Conservation (phyloP, 2,113 vertebrate species). For the Xyliphius kryptos region DNA sequence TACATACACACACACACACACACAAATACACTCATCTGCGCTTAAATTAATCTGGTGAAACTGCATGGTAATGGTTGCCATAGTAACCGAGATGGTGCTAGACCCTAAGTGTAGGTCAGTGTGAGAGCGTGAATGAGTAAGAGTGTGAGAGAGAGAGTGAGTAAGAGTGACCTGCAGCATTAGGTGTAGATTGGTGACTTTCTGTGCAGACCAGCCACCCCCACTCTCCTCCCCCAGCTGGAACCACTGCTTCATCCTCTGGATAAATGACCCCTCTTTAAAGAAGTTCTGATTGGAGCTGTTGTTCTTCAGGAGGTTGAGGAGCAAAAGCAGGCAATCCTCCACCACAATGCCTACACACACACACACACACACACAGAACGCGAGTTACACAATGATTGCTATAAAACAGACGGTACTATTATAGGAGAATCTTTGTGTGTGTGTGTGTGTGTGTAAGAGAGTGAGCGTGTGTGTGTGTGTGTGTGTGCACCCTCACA, state of each 20-base stretch:
- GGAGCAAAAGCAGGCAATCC: constrained; percentile 88
- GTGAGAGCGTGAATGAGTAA: too few relatives aligned
- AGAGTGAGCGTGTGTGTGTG: neutral
- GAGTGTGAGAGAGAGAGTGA: too few relatives aligned
- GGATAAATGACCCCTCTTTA: constrained; percentile 97
- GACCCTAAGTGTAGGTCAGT: too few relatives aligned
- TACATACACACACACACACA: too few relatives aligned
- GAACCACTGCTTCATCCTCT: constrained; percentile 98
- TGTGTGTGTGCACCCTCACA: constrained; percentile 56
- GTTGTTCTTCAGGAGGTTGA: constrained; percentile 93
- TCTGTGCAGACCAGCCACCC: constrained; percentile 96
- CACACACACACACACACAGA: constrained; percentile 4
- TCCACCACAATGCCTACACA: constrained; percentile 90
- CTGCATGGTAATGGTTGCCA: too few relatives aligned
- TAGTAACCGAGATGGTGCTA: too few relatives aligned
- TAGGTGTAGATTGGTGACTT: constrained; percentile 94
- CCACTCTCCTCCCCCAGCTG: constrained; percentile 94
- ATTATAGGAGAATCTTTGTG: too few relatives aligned
- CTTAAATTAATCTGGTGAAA: too few relatives aligned
- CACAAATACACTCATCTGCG: too few relatives aligned
- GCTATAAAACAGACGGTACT: too few relatives aligned
- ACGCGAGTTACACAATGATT: too few relatives aligned
- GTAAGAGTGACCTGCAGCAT: constrained; percentile 83
- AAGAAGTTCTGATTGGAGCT: constrained; percentile 99
- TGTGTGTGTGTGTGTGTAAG: too few relatives aligned